Percentiles rank a stretch among this genome's conserved stretches.
phyloP scores from a whole-genome alignment of 2,888 invertebrate genomes.

The Flabesymbios commensalis region DNA sequence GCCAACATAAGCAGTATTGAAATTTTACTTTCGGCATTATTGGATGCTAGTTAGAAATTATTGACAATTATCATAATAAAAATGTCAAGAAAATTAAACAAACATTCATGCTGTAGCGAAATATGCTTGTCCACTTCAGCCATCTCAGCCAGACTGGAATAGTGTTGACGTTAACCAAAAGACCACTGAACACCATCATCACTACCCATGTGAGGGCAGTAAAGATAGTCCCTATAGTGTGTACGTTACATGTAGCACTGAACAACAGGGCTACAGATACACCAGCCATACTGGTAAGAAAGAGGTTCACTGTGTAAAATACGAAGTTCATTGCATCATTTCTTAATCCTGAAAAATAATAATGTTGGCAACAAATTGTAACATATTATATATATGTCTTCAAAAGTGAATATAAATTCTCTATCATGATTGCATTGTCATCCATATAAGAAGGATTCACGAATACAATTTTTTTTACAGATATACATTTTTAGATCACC shows the following conservation, averaged over 20 bases:
- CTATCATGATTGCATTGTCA: too few species aligned
- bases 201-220: constrained; percentile 39
- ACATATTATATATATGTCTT: background rate
- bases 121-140: constrained; percentile 56
- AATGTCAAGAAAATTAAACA: too few species aligned
- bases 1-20: too few species aligned
- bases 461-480: too few species aligned
- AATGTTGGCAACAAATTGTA: background rate
- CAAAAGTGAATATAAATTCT: constrained; percentile 1
- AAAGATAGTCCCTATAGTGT: constrained; percentile 39
- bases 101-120: constrained; percentile 55
- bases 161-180: constrained; percentile 55
- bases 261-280: constrained; percentile 40
- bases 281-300: constrained; percentile 56
- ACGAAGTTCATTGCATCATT: constrained; percentile 37
- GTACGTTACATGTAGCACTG: constrained; percentile 20
- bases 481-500: too few species aligned
- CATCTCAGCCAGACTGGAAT: constrained; percentile 54
- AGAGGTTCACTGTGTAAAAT: constrained; percentile 50
- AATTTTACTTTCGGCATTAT: too few species aligned
- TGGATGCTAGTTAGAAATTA: too few species aligned
- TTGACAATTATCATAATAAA: too few species aligned
- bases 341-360: background rate
- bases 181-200: constrained; percentile 58
- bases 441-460: too few species aligned